Conservation (phyloP, 2,113 vertebrate species). For the Hystrix brachyura region DNA sequence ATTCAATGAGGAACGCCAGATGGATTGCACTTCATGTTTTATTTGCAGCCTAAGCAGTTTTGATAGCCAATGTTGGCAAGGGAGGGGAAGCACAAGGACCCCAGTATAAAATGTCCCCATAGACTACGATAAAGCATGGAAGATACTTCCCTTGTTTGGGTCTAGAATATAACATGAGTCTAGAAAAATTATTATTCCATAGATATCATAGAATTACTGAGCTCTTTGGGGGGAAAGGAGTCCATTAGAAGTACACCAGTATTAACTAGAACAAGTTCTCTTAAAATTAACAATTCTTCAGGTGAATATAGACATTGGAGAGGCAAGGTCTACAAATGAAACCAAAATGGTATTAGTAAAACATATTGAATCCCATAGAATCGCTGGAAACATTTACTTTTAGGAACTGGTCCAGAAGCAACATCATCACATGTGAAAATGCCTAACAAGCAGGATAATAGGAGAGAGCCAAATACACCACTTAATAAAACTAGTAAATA, state of each 20-base stretch:
- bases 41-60: conserved; percentile 84
- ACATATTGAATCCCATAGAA: not conserved
- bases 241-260: not conserved
- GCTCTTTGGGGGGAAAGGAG: not conserved
- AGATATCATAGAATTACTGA: not conserved
- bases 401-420: not conserved
- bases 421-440: not conserved
- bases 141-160: not conserved
- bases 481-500: not conserved
- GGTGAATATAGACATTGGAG: not conserved
- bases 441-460: not conserved
- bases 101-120: conserved; percentile 51
- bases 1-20: conserved; percentile 85
- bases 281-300: conserved; percentile 51
- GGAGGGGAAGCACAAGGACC: conserved; percentile 66
- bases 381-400: conserved; percentile 39
- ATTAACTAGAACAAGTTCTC: conserved; percentile 52
- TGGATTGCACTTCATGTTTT: conserved; percentile 85
- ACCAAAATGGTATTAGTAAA: not conserved
- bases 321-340: not conserved
- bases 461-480: not conserved
- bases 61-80: conserved; percentile 81
- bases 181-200: not conserved
- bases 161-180: conserved; percentile 35
- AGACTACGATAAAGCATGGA: conserved; percentile 39